phyloP scores from a whole-genome alignment of 2,113 vertebrate genomes.

The Indicator maculatus region DNA sequence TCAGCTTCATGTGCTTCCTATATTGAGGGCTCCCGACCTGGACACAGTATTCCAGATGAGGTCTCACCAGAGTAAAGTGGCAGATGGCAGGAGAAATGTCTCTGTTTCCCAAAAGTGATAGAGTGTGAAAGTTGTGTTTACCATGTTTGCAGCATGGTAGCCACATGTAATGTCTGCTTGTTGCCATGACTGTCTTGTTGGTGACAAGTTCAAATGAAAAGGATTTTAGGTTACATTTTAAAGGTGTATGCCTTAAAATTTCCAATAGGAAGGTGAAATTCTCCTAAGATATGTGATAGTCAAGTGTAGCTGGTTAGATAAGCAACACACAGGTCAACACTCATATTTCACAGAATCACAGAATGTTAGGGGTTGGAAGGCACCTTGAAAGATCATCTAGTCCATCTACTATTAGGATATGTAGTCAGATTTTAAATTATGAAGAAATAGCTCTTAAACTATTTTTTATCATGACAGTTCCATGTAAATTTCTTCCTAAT shows the following conservation, averaged over 20 bases:
- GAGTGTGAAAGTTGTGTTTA: neutral
- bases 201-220: neutral
- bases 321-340: neutral
- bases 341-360: neutral
- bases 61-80: too few relatives aligned
- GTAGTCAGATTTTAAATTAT: neutral
- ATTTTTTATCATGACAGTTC: neutral
- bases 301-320: neutral
- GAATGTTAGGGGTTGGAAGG: too few relatives aligned
- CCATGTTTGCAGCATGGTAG: neutral
- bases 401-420: neutral
- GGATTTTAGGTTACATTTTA: neutral
- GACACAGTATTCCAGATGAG: too few relatives aligned
- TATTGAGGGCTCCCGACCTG: too few relatives aligned
- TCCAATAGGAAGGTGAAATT: neutral
- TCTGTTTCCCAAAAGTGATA: neutral
- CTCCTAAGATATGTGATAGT: neutral
- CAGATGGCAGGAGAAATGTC: neutral
- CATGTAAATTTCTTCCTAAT: neutral
- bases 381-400: too few relatives aligned
- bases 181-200: neutral
- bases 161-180: neutral
- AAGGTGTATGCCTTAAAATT: neutral
- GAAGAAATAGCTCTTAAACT: neutral
- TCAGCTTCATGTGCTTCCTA: too few relatives aligned